phyloP scores from a whole-genome alignment of 2,888 invertebrate species.

The Ormyrus pomaceus region DNA sequence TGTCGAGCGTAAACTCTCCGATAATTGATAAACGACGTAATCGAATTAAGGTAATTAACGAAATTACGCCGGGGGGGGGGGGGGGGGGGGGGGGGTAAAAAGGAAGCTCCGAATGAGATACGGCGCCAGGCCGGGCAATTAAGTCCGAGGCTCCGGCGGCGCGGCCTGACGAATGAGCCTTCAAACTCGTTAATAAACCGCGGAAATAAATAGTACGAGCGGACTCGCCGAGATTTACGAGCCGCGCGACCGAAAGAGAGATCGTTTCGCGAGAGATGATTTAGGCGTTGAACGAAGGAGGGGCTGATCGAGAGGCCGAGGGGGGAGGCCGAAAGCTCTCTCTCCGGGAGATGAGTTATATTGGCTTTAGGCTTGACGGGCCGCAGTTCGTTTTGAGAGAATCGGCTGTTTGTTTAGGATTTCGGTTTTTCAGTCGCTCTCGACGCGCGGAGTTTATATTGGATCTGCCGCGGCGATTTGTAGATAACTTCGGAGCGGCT shows the following conservation, averaged over 20 bases:
- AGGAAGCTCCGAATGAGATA: conserved; percentile 33
- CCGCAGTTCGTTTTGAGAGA: neutral
- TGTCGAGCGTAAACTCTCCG: conserved; percentile 34
- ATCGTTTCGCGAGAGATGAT: neutral
- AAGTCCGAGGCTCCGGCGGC: conserved; percentile 5
- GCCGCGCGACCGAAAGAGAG: too few relatives aligned
- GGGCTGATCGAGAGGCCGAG: neutral
- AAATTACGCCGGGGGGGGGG: neutral
- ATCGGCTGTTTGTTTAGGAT: conserved; percentile 17
- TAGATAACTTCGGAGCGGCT: too few relatives aligned
- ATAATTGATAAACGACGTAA: conserved; percentile 53
- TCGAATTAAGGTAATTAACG: conserved; percentile 45
- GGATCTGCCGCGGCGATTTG: too few relatives aligned
- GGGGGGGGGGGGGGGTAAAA: neutral
- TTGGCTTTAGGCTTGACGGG: conserved; percentile 13
- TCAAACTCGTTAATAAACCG: conserved; percentile 52
- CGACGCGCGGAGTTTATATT: too few relatives aligned
- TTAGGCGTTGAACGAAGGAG: neutral
- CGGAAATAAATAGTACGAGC: conserved; percentile 51
- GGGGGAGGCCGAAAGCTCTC: neutral
- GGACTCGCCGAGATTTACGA: conserved; percentile 44
- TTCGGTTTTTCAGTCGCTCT: neutral
- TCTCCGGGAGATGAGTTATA: conserved; percentile 12
- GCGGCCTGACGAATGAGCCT: conserved; percentile 47
- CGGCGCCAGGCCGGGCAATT: conserved; percentile 42